Evolutionary conservation across 2,797 vertebrate species (phyloP).

Genomic region (Enteromius mattozi): DNA sequence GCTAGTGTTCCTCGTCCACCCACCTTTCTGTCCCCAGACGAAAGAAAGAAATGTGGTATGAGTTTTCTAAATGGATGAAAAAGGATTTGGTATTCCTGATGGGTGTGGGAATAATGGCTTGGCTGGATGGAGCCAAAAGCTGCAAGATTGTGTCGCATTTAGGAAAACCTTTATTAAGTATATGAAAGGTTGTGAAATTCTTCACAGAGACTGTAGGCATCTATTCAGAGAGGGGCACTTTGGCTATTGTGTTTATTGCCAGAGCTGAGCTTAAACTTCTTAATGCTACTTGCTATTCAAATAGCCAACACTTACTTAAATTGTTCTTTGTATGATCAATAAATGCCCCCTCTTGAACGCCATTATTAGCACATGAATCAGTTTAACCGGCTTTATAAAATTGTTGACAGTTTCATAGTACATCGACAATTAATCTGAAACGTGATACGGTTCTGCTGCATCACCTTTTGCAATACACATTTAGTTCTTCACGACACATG

Average conservation of each 20-base stretch:
- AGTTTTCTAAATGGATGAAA: constrained; percentile 54
- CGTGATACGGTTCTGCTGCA: background rate
- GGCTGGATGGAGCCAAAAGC: constrained; percentile 47
- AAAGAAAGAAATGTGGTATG: constrained; percentile 8
- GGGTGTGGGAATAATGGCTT: constrained; percentile 42
- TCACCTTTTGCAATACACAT: background rate
- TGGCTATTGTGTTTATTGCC: constrained; percentile 36
- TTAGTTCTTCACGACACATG: constrained; percentile 12
- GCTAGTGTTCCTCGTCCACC: constrained; percentile 31
- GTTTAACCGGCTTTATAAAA: constrained; percentile 40
- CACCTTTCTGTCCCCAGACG: background rate
- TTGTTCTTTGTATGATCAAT: constrained; percentile 47
- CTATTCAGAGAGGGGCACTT: constrained; percentile 25
- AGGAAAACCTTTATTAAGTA: constrained; percentile 61
- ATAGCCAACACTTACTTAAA: constrained; percentile 43
- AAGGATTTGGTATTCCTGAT: constrained; percentile 8
- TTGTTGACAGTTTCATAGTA: constrained; percentile 30
- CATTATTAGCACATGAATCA: constrained; percentile 44
- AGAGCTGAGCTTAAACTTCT: constrained; percentile 29
- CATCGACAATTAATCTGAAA: constrained; percentile 33
- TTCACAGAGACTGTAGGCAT: background rate
- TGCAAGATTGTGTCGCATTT: constrained; percentile 46
- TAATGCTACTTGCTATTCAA: constrained; percentile 25
- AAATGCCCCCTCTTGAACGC: constrained; percentile 11
- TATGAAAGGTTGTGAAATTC: constrained; percentile 56